phyloP scores from a whole-genome alignment of 2,888 invertebrate genomes.

The Bombylius major region DNA sequence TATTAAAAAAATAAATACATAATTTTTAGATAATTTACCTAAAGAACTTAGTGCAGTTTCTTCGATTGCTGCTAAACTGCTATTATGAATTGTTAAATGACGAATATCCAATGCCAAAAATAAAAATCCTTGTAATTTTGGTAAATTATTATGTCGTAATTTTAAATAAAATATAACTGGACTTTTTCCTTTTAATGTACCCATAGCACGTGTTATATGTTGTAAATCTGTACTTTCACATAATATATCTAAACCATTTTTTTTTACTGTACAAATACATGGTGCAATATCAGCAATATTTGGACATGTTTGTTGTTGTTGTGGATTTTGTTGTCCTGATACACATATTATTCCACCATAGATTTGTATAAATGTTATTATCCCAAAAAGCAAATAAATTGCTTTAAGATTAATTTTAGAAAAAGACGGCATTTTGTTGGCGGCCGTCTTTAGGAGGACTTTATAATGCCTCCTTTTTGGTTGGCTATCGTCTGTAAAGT shows the following conservation, averaged over 20 bases:
- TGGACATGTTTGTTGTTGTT: constrained; percentile 57
- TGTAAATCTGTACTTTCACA: constrained; percentile 76
- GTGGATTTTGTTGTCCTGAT: constrained; percentile 13
- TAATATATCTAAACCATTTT: constrained; percentile 75
- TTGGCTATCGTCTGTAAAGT: background rate
- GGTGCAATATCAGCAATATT: constrained; percentile 60
- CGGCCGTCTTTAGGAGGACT: background rate
- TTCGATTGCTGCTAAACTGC: constrained; percentile 75
- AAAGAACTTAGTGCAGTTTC: constrained; percentile 78
- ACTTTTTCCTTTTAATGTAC: constrained; percentile 63
- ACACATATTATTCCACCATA: constrained; percentile 4
- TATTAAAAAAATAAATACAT: too few species aligned
- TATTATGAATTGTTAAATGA: constrained; percentile 79
- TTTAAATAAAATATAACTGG: constrained; percentile 79
- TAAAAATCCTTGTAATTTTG: constrained; percentile 73
- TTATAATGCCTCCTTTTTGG: constrained; percentile 10
- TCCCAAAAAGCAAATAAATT: constrained; percentile 12
- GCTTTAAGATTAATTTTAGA: constrained; percentile 9
- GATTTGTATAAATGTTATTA: constrained; percentile 10
- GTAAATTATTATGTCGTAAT: constrained; percentile 71
- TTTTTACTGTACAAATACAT: constrained; percentile 74
- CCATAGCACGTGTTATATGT: constrained; percentile 71
- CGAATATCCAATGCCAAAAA: constrained; percentile 79
- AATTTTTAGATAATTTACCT: constrained; percentile 41
- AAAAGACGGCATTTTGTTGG: constrained; percentile 14